Base-by-base conservation (phyloP, 2,888 invertebrate genomes). In the Cylindroiulus punctatus region DNA sequence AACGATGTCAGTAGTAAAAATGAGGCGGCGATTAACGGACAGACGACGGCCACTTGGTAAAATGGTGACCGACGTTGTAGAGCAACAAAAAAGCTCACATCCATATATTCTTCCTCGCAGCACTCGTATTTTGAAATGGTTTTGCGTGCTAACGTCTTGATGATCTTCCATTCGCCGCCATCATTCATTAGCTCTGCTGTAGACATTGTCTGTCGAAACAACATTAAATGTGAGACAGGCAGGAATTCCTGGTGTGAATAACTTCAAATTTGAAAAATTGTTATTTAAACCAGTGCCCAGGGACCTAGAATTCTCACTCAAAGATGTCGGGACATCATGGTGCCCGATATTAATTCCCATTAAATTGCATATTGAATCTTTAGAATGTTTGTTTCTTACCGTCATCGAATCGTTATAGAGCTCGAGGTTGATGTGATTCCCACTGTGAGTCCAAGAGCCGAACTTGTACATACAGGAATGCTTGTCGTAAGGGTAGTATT, bases 401-500 rank as follows among this genome's bases (percentile, higher is more conserved):
- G 17, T 81, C 4, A 5, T n/a, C 42, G n/a, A 19, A 36, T 82
- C n/a, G 17, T 32, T 12, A 36, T 14, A 7, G 2, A 82, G 36
- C 86, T 90, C 88, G 83, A 91, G 87, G 82, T 90, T 90, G 12
- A 95, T 91, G 88, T 94, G 93, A 32, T 94, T 92, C 0, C 93
- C 93, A 86, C 92, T 92, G 89, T 94, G 93, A 0, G 94, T 93
- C 93, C 96, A 94, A 0, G 96, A 95, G 0, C 95, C 95, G 88
- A 96, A 93, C 89, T 93, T 93, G 87, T 96, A 91, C 81, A 90
- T 89, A 89, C 95, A 95, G 0, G 90, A 91, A 90, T 96, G 96
- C 7, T 91, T 91, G 90, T 96, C 96, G 84, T 92, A 93, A 0
- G 96, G 96, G 96, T 96, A 96, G 87, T 92, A 91, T 22, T 92